Conservation (phyloP, 2,797 vertebrate species). For the Octomys mimax region DNA sequence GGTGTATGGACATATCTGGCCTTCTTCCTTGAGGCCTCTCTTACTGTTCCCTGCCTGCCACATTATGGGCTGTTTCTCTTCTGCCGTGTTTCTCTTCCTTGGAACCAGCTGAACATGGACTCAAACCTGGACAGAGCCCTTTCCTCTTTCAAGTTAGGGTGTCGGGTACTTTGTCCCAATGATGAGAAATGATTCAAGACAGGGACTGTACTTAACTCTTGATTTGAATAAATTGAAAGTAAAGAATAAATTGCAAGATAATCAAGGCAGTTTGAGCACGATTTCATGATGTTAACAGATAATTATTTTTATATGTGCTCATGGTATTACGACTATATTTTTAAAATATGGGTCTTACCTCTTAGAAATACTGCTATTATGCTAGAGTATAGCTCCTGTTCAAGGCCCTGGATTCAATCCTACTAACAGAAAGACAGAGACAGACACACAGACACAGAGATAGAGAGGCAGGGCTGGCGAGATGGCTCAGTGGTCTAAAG, state of each 20-base stretch:
- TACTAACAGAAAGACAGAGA: too few species aligned
- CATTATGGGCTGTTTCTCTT: not conserved
- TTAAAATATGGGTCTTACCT: not conserved
- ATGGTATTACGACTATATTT: not conserved
- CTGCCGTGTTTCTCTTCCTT: not conserved
- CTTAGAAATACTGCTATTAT: not conserved
- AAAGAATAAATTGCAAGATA: constrained; percentile 23
- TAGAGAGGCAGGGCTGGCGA: too few species aligned
- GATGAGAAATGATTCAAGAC: not conserved
- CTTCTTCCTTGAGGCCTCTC: not conserved
- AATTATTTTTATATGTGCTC: not conserved
- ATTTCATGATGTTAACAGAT: constrained; percentile 13
- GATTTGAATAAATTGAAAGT: constrained; percentile 9
- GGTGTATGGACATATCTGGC: not conserved
- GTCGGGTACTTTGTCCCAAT: not conserved
- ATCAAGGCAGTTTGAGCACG: constrained; percentile 20
- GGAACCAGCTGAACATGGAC: not conserved
- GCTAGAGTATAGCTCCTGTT: not conserved
- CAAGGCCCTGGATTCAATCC: too few species aligned
- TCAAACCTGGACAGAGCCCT: not conserved
- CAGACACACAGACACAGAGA: too few species aligned
- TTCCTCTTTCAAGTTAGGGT: not conserved
- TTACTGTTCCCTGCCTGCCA: not conserved
- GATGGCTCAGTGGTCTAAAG: too few species aligned
- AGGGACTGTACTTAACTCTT: not conserved